phyloP scores from a whole-genome alignment of 2,113 vertebrate species.

The Xiphophorus maculatus region DNA sequence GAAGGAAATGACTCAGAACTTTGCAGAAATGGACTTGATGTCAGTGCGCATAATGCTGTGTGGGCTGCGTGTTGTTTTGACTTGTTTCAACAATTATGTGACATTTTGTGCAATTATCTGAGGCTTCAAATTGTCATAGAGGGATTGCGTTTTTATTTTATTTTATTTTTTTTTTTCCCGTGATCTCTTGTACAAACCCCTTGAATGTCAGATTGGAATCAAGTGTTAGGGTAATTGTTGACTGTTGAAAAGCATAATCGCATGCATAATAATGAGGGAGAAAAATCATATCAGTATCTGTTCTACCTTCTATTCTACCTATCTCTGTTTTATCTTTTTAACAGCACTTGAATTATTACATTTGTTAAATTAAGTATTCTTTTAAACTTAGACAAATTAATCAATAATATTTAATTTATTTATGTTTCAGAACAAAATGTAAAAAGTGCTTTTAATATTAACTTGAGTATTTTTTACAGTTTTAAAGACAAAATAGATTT shows the following conservation, averaged over 20 bases:
- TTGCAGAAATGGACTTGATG: conserved; percentile 57
- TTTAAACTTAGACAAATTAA: no score
- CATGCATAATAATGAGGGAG: conserved; percentile 37
- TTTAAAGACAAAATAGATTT: no score
- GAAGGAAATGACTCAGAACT: conserved; percentile 71
- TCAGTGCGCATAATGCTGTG: conserved; percentile 62
- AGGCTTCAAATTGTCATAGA: conserved; percentile 58
- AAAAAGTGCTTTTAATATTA: no score
- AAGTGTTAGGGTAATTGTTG: conserved; percentile 58
- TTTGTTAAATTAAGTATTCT: no score
- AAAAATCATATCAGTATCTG: conserved; percentile 23
- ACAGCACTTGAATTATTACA: not conserved
- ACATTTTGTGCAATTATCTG: conserved; percentile 73
- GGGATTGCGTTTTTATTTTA: conserved; percentile 48
- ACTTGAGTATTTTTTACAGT: no score
- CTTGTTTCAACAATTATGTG: conserved; percentile 67
- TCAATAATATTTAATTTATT: no score
- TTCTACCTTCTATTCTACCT: not conserved
- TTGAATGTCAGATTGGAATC: conserved; percentile 63
- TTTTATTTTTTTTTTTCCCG: conserved; percentile 49
- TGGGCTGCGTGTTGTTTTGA: conserved; percentile 72
- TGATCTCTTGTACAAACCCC: conserved; percentile 45
- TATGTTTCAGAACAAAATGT: no score
- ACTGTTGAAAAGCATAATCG: conserved; percentile 58
- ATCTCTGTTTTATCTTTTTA: conserved; percentile 6